Evolutionary conservation across 2,797 vertebrate species (phyloP), one percentile per base, ranked within the genome.

Genomic region (Smutsia gigantea): DNA sequence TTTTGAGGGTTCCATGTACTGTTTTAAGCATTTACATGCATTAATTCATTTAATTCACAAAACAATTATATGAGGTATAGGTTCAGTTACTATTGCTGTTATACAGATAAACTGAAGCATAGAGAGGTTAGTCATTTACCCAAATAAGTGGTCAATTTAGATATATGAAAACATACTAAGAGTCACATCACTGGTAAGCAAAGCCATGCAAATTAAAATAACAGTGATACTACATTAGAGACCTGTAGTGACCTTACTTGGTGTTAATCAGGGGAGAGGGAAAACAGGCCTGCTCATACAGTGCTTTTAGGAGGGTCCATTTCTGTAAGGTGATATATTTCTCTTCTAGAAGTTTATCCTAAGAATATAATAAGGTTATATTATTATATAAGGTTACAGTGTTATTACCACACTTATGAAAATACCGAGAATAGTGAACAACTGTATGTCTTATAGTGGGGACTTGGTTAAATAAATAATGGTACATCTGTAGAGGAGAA

Each of bases 11-110:
- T 77, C 14, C 13, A 14, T 53, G 11, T 77, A 49, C 94, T 92
- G 31, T 83, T 87, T 66, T 49, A 93, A 93, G 55, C 29, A 71
- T 93, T 97, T 77, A 88, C 27, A 39, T 25, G 1, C 42, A 27
- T 55, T 84, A 94, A 49, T 29, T 92, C 55, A 90, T 68, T 89
- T 86, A 88, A 42, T 87, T 75, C 71, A 87, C 59, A 79, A 74
- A 74, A 75, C 17, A 92, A 11, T 95, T 88, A 49, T 51, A 0
- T 86, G 85, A 77, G 31, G 29, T 59, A 61, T 0, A 68, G 21
- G 7, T 78, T 96, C 25, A 69, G 4, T 90, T 83, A 57, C 57
- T 94, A 53, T 78, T 91, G 42, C 55, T 55, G 13, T 92, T 66
- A 86, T 39, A 78, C 25, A 89, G 5, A 42, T 72, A 78, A 68